Evolutionary conservation across 2,797 vertebrate species (phyloP).

Genomic region (Xiphophorus birchmanni): DNA sequence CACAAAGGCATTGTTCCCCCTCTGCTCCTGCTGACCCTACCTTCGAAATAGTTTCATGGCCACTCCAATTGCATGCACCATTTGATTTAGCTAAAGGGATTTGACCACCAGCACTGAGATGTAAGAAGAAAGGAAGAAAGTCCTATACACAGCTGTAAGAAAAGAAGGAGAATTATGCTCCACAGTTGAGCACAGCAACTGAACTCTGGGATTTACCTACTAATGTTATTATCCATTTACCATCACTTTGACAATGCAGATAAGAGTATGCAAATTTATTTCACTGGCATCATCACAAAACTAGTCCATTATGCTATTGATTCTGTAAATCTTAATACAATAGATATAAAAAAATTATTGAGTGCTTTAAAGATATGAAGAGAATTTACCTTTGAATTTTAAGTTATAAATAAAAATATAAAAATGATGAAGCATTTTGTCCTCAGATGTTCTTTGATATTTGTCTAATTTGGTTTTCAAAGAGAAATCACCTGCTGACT

Average conservation of each 20-base stretch:
- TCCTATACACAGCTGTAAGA: constrained; percentile 37
- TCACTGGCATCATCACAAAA: constrained; percentile 44
- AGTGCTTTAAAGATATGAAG: constrained; percentile 3
- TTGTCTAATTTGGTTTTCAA: constrained; percentile 6
- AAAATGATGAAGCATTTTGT: constrained; percentile 2
- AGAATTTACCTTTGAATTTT: constrained; percentile 16
- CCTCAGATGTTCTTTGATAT: not conserved
- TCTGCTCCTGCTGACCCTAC: constrained; percentile 77
- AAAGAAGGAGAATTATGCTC: constrained; percentile 50
- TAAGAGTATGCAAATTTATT: constrained; percentile 48
- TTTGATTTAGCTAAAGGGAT: constrained; percentile 82
- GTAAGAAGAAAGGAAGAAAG: constrained; percentile 56
- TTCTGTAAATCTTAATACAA: constrained; percentile 42
- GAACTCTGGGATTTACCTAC: constrained; percentile 61
- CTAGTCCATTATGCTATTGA: constrained; percentile 10
- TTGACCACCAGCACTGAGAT: constrained; percentile 77
- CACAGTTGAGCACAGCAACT: constrained; percentile 36
- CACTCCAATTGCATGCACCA: constrained; percentile 76
- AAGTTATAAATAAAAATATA: constrained; percentile 16
- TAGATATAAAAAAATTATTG: constrained; percentile 1
- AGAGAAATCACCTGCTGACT: constrained; percentile 21
- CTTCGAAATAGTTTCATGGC: constrained; percentile 79
- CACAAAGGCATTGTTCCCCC: constrained; percentile 75
- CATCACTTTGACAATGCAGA: constrained; percentile 47
- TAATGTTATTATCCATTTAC: constrained; percentile 58